Evolutionary conservation across 2,888 invertebrate species (phyloP).

Genomic region (Cremastinae sp.): DNA sequence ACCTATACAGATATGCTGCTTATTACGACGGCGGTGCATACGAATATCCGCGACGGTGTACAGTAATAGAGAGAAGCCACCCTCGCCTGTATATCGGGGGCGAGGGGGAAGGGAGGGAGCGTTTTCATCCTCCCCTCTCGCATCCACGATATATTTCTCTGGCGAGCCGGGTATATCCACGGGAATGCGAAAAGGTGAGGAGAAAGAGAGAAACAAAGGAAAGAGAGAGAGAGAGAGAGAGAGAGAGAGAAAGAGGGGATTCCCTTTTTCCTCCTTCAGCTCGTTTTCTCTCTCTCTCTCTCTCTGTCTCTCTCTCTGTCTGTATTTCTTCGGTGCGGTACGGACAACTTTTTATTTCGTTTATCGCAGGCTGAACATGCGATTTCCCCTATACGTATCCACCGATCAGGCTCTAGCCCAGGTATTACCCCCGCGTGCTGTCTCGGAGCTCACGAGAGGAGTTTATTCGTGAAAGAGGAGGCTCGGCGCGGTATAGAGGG

Average conservation of each 20-base stretch:
- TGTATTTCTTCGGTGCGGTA: slow-evolving; percentile 45
- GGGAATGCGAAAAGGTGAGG: slow-evolving; percentile 56
- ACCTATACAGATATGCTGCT: slow-evolving; percentile 8
- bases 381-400: slow-evolving; percentile 73
- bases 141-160: slow-evolving; percentile 52
- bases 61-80: slow-evolving; percentile 21
- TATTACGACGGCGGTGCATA: neutral
- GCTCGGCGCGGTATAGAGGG: slow-evolving; percentile 45
- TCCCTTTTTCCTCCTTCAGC: slow-evolving; percentile 38
- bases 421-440: slow-evolving; percentile 52
- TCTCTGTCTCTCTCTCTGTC: slow-evolving; percentile 41
- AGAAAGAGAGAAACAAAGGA: neutral
- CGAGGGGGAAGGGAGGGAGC: slow-evolving; percentile 49
- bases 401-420: slow-evolving; percentile 61
- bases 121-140: slow-evolving; percentile 43
- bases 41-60: slow-evolving; percentile 7
- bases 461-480: slow-evolving; percentile 57
- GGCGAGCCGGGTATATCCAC: slow-evolving; percentile 48
- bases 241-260: slow-evolving; percentile 26
- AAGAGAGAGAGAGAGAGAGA: neutral
- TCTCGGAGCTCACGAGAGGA: slow-evolving; percentile 53
- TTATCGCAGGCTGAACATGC: slow-evolving; percentile 76
- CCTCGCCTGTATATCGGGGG: too few species aligned
- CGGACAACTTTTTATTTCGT: slow-evolving; percentile 75
- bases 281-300: slow-evolving; percentile 42